Evolutionary conservation across 2,113 vertebrate genomes (phyloP).

Genomic region (Glaucomys volans): DNA sequence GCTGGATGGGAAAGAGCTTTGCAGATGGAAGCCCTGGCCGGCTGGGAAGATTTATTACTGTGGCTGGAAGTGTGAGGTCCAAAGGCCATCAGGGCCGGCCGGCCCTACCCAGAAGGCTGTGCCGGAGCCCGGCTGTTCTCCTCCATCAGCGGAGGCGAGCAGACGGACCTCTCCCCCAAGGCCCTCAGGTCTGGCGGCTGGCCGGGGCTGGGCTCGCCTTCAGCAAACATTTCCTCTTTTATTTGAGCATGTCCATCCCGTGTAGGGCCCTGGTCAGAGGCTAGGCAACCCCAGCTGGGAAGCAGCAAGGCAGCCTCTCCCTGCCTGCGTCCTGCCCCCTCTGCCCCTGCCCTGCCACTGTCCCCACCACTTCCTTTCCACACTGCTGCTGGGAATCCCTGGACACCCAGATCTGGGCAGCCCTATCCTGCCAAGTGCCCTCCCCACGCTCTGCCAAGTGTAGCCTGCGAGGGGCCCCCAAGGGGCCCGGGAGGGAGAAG

Average conservation of each 20-base stretch:
- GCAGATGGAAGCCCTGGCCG: not conserved
- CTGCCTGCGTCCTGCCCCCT: not conserved
- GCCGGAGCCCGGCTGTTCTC: not conserved
- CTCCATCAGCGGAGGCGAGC: not conserved
- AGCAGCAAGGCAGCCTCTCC: not conserved
- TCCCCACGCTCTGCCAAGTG: not conserved
- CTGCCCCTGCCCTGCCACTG: not conserved
- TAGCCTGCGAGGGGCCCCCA: not conserved
- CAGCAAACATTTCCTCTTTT: not conserved
- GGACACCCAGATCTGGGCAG: not conserved
- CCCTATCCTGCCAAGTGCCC: not conserved
- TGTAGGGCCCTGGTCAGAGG: not conserved
- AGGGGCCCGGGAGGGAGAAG: not conserved
- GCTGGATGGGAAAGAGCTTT: not conserved
- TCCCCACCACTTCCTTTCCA: not conserved
- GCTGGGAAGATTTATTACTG: not conserved
- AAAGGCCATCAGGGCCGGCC: rapidly evolving
- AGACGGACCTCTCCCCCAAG: rapidly evolving
- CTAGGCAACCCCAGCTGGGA: not conserved
- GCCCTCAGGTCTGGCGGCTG: not conserved
- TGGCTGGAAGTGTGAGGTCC: not conserved
- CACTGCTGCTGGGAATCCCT: not conserved
- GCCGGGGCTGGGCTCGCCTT: not conserved
- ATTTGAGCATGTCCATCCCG: not conserved
- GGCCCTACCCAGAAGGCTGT: not conserved